A percentile compares a stretch with the other conserved stretches of the same genome.
Evolutionary conservation across 1,140 invertebrate genomes (phyloP).

Genomic region (Drosophila fuyamai): DNA sequence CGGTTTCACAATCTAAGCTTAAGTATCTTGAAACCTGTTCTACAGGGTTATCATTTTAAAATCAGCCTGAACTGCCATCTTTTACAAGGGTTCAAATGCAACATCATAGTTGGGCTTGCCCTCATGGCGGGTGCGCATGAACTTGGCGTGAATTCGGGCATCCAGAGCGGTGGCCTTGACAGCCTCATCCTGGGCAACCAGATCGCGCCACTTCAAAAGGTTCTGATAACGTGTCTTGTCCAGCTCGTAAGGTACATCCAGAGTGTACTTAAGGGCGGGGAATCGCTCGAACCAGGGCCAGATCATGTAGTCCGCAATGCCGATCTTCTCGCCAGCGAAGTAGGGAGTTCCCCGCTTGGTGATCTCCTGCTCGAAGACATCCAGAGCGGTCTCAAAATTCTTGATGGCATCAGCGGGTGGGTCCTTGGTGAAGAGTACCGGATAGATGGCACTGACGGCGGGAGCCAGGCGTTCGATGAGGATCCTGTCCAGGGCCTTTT

Average conservation of each 20-base stretch:
- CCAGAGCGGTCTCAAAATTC: conserved; percentile 85
- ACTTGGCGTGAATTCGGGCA: conserved; percentile 90
- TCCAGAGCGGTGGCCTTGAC: conserved; percentile 89
- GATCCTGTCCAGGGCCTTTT: conserved; percentile 91
- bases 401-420: conserved; percentile 62
- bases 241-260: conserved; percentile 59
- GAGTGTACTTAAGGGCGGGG: conserved; percentile 61
- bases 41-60: background rate
- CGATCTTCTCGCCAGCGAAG: conserved; percentile 89
- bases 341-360: conserved; percentile 86
- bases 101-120: conserved; percentile 90
- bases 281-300: conserved; percentile 94
- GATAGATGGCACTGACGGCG: conserved; percentile 64
- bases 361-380: conserved; percentile 89
- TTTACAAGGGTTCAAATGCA: conserved; percentile 48
- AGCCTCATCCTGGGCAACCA: conserved; percentile 89
- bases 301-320: conserved; percentile 95
- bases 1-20: conserved; percentile 16
- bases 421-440: conserved; percentile 59
- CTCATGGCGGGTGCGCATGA: conserved; percentile 88
- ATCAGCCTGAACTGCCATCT: background rate
- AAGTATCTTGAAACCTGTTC: conserved; percentile 17
- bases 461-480: conserved; percentile 89
- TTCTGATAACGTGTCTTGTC: conserved; percentile 75
- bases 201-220: conserved; percentile 87